Conservation (phyloP, 2,113 vertebrate species). For the Phoxinus phoxinus region DNA sequence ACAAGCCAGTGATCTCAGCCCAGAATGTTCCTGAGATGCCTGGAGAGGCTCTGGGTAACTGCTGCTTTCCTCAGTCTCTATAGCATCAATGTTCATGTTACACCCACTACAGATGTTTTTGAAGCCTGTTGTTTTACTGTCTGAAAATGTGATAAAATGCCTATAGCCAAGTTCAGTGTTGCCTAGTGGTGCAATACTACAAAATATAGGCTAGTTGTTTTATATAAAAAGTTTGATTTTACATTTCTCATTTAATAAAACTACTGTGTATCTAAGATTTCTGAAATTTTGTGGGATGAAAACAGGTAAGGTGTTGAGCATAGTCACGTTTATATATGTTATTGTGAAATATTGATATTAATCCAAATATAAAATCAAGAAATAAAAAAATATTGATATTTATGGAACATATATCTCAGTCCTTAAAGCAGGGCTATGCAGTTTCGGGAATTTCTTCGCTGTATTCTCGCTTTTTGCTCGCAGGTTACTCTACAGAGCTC, state of each 20-base stretch:
- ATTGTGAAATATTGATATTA: background rate
- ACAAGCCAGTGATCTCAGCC: conserved; percentile 47
- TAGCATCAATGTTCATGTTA: conserved; percentile 21
- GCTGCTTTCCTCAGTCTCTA: conserved; percentile 15
- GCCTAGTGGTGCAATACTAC: background rate
- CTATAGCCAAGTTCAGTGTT: background rate
- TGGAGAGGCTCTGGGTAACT: conserved; percentile 7
- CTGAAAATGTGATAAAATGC: conserved; percentile 16
- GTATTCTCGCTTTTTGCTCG: no score
- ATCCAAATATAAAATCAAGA: background rate
- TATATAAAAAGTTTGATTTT: background rate
- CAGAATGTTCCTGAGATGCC: conserved; percentile 40
- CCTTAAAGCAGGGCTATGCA: no score
- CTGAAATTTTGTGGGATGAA: background rate
- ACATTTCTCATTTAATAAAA: background rate
- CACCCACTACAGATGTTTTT: background rate
- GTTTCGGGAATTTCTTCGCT: no score
- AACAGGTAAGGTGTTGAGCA: background rate
- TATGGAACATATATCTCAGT: no score
- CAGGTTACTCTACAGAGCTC: no score
- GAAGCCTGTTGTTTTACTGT: background rate
- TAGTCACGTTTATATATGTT: background rate
- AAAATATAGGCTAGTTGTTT: background rate
- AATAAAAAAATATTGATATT: background rate
- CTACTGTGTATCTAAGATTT: background rate